These are phyloP conservation scores for Dipus sagitta DNA, from an alignment of 2,797 vertebrate genomes.

Conservation along the genomic window DNA sequence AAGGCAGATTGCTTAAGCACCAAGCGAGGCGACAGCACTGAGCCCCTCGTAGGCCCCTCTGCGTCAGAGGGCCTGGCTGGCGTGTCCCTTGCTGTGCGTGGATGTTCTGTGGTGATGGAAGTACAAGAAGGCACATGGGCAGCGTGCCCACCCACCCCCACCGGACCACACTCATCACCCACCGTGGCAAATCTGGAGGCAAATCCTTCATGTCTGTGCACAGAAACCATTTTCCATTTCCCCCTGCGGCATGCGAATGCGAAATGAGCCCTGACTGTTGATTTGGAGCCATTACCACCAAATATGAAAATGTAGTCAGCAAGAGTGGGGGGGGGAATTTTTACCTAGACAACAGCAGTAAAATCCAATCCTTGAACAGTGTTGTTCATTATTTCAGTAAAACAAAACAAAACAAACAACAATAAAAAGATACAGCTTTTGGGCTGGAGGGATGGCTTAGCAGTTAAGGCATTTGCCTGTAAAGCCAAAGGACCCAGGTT, in stretches of 20 bases:
- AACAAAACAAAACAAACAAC: too few relatives aligned
- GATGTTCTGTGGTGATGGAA: not conserved
- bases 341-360: not conserved
- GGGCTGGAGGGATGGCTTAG: too few relatives aligned
- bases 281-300: not conserved
- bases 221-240: not conserved
- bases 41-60: not conserved
- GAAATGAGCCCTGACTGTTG: not conserved
- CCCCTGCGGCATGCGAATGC: not conserved
- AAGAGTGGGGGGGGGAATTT: not conserved
- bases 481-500: too few relatives aligned
- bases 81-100: not conserved
- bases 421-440: too few relatives aligned
- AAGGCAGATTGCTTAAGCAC: not conserved
- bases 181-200: not conserved
- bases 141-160: not conserved
- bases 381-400: not conserved
- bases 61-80: not conserved
- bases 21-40: not conserved
- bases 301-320: not conserved
- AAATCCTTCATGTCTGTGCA: not conserved
- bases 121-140: not conserved
- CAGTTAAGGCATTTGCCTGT: too few relatives aligned
- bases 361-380: not conserved
- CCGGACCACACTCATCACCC: rapidly evolving